These are phyloP conservation scores for Cosmia pyralina DNA, from an alignment of 2,888 invertebrate species.

Conservation along the genomic window DNA sequence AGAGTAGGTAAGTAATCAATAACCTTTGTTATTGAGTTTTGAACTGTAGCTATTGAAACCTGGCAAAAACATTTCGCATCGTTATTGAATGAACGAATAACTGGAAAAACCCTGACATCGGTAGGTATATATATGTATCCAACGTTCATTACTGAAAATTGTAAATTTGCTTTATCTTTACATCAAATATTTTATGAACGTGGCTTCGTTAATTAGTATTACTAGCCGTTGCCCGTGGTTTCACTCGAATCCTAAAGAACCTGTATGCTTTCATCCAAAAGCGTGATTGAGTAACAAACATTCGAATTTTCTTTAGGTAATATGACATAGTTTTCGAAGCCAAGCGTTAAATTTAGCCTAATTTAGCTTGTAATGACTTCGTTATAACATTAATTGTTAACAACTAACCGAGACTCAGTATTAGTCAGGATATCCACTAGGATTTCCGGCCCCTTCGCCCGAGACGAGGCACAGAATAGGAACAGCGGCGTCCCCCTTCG, in stretches of 20 bases:
- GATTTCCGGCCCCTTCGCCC: slow-evolving; percentile 40
- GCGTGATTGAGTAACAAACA: background rate
- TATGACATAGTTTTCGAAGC: background rate
- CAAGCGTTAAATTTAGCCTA: slow-evolving; percentile 5
- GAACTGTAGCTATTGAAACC: slow-evolving; percentile 13
- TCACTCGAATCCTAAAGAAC: background rate
- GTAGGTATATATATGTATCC: background rate
- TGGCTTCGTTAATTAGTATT: background rate
- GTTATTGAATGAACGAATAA: slow-evolving; percentile 32
- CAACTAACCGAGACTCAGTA: slow-evolving; percentile 12
- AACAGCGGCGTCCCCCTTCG: background rate
- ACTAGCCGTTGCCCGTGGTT: background rate
- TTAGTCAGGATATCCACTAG: slow-evolving; percentile 23
- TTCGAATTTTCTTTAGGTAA: background rate
- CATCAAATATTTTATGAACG: background rate
- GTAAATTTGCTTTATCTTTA: slow-evolving; percentile 22
- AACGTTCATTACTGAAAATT: slow-evolving; percentile 10
- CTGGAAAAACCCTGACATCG: slow-evolving; percentile 14
- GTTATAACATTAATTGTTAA: slow-evolving; percentile 11
- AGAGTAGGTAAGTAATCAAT: background rate
- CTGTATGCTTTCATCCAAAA: background rate
- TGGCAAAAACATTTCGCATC: slow-evolving; percentile 16
- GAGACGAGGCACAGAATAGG: slow-evolving; percentile 10
- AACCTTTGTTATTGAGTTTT: background rate
- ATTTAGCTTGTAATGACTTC: background rate